Evolutionary conservation across 2,797 vertebrate genomes (phyloP), one percentile per base, ranked within the genome.

Genomic region (Serranus cabrilla): DNA sequence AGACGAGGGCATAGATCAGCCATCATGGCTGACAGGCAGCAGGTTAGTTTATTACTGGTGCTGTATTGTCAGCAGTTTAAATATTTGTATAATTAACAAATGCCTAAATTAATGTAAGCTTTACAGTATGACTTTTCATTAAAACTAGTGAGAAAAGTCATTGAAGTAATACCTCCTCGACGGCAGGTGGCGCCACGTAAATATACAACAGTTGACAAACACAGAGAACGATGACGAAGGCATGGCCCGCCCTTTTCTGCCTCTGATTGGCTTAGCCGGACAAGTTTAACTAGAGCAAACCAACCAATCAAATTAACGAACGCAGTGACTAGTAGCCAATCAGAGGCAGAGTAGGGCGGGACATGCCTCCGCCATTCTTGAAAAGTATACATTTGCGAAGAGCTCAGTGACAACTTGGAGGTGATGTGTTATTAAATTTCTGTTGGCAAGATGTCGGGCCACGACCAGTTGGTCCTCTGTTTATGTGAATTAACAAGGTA

Each of bases 401-500:
- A 62, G 27, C 27, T 3, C 56, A 42, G 47, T 10, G 49, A 56
- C 49, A 56, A 78, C 82, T 63, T 71, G 51, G 74, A 67, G 43
- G 14, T 71, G 59, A 45, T 78, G 76, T 75, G 84, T 81, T 83
- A 76, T 62, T 59, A 18, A 17, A 46, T 50, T 6, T 37, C 9
- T 52, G 5, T 46, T 40, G 74, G 21, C 59, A 92, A 91, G 72
- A 95, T 96, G 95, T 93, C 94, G 58, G 89, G 74, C 3, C 94
- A 95, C 78, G 94, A 95, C 40, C 92, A 94, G 43, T 63, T 94
- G 27, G 92, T 85, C 4, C 55, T 87, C 39, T 95, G 92, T 86
- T 56, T 96, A 66, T 94, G 93, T 72, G 94, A 95, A 89, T 52
- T 95, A 85, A 94, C 92, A 2, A 90, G 94, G 94, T 96, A 87